Evolutionary conservation across 1,140 invertebrate genomes (phyloP), one percentile per base, ranked within the genome.

Genomic region (Drosophila malerkotliana): DNA sequence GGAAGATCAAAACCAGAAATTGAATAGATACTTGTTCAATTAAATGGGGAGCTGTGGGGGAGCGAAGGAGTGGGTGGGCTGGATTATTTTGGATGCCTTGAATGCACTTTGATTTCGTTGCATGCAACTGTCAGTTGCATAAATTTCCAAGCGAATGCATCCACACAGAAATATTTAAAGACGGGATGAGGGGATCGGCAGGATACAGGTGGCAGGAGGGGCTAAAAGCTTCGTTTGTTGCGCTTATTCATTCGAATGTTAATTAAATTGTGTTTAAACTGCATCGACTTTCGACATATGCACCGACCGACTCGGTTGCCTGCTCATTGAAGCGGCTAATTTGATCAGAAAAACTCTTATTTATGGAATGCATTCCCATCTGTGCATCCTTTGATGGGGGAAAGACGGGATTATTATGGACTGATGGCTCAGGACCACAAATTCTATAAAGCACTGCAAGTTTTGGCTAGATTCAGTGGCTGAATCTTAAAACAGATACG

Each of bases 81-180:
- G 54, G 63, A 80, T 77, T 81, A 84, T 84, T 87, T 37, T 69
- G 63, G 62, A 62, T 63, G 58, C 52, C 59, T 72, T 54, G 59
- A 66, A 55, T n/a, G 60, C 47, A 58, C 60, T 75, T 59, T 66
- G 82, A 85, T 74, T 85, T 87, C 72, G 78, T 82, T 82, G 74
- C 54, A 49, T 88, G 83, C 83, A 88, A 88, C 83, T 88, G 83
- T 83, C 83, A 88, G 83, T 89, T 83, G 79, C 82, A 87, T 76
- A 63, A 39, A 76, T 73, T 87, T 88, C 83, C 81, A 69, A 47
- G 52, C 75, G 79, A 79, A 69, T 88, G 79, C 67, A 53, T 59
- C 18, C 58, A 63, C 74, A 57, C 75, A 84, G 67, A 77, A 59
- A 53, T 49, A 66, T 74, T 54, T 21, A 37, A 26, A 52, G 44